Conservation (phyloP, 2,797 vertebrate genomes). For the Chaetophractus vellerosus region DNA sequence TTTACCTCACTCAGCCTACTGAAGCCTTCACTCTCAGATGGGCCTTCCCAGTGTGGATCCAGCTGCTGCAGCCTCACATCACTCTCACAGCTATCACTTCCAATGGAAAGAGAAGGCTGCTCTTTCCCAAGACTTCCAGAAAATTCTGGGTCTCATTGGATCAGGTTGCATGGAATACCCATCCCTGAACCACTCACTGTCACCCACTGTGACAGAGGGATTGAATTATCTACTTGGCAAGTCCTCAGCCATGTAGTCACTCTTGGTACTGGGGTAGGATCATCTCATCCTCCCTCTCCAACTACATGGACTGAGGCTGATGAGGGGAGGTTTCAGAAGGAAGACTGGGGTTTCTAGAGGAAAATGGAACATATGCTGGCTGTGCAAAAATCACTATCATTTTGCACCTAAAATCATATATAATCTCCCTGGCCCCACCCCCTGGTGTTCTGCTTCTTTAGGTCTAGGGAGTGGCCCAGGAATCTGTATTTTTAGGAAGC, state of each 20-base stretch:
- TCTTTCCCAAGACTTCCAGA: not conserved
- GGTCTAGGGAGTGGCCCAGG: not conserved
- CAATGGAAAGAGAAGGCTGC: not conserved
- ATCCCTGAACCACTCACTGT: not conserved
- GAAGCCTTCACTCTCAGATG: not conserved
- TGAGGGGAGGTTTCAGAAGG: not conserved
- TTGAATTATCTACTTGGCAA: not conserved
- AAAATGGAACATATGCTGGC: not conserved
- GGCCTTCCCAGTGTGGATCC: too few relatives aligned
- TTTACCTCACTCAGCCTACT: not conserved
- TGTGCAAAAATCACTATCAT: not conserved
- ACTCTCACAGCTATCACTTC: not conserved
- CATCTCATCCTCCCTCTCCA: not conserved
- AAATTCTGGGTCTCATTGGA: not conserved
- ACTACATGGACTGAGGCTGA: not conserved
- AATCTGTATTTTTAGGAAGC: constrained; percentile 65
- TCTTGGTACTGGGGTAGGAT: not conserved
- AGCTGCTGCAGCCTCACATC: not conserved
- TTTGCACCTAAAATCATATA: not conserved
- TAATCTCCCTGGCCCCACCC: not conserved
- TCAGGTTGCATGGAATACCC: not conserved
- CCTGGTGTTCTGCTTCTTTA: constrained; percentile 30
- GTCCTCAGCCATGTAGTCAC: not conserved
- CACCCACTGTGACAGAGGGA: not conserved
- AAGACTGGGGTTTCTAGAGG: not conserved